phyloP scores from a whole-genome alignment of 2,797 vertebrate species.

The Sebastes minor region DNA sequence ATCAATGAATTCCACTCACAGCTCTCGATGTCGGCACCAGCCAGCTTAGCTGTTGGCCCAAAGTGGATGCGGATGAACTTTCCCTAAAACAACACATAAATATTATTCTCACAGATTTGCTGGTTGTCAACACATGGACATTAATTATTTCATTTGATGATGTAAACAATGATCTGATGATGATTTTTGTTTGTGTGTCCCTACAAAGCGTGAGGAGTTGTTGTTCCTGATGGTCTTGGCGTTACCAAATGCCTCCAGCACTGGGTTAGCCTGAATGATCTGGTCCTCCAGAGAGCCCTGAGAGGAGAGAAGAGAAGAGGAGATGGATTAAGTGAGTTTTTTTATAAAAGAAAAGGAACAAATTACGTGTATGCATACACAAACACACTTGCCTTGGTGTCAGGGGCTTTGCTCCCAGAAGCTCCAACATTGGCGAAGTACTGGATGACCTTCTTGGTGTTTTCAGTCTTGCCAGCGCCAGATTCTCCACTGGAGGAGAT shows the following conservation, averaged over 20 bases:
- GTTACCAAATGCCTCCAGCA: constrained; percentile 79
- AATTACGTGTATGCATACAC: background rate
- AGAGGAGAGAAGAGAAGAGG: background rate
- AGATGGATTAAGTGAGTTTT: background rate
- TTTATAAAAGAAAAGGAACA: background rate
- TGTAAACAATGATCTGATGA: background rate
- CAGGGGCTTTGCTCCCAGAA: constrained; percentile 62
- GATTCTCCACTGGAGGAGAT: constrained; percentile 70
- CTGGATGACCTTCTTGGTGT: constrained; percentile 80
- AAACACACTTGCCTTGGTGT: constrained; percentile 65
- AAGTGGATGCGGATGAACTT: constrained; percentile 86
- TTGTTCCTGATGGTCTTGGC: constrained; percentile 83
- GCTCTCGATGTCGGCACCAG: constrained; percentile 79
- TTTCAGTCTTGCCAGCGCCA: constrained; percentile 79
- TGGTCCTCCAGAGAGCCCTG: constrained; percentile 78
- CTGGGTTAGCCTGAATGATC: constrained; percentile 79
- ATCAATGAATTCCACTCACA: constrained; percentile 68
- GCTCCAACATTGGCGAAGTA: constrained; percentile 75
- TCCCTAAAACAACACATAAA: constrained; percentile 62
- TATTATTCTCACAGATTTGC: background rate
- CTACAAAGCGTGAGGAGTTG: constrained; percentile 77
- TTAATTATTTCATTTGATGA: background rate
- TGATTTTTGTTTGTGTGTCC: background rate
- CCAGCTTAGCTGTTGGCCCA: constrained; percentile 78
- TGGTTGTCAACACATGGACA: background rate